Percentiles rank a stretch among this genome's conserved stretches.
Conservation (phyloP, 2,113 vertebrate genomes). For the Mesocricetus auratus region DNA sequence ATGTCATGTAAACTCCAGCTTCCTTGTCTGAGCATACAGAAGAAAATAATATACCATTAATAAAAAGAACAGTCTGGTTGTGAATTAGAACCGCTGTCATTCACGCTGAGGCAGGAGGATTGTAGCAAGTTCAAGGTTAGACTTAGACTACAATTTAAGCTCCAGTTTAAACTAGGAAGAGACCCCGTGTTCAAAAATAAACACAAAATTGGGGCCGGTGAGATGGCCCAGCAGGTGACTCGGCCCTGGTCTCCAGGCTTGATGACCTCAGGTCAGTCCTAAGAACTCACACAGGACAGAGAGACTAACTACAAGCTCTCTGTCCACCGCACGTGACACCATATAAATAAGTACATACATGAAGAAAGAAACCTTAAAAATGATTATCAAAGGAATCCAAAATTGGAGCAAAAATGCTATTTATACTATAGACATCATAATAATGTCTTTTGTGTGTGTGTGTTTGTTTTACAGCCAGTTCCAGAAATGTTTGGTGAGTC, state of each 20-base stretch:
- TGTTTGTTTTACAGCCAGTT: conserved; percentile 84
- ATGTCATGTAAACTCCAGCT: background rate
- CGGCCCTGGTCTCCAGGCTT: background rate
- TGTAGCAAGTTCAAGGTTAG: background rate
- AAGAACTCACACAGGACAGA: background rate
- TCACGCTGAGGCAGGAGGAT: background rate
- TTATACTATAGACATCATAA: conserved; percentile 70
- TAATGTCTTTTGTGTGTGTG: conserved; percentile 74
- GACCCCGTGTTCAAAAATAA: background rate
- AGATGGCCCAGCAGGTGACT: background rate
- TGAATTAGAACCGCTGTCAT: background rate
- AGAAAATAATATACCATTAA: conserved; percentile 12
- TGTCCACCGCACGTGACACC: background rate
- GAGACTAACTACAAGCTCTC: background rate
- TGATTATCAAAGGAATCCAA: background rate
- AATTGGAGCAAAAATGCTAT: conserved; percentile 18
- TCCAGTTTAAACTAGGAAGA: background rate
- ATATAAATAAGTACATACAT: background rate
- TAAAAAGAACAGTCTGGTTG: conserved; percentile 2
- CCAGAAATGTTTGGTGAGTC: conserved; percentile 87
- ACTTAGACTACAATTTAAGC: background rate
- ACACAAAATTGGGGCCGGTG: background rate
- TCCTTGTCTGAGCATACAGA: background rate
- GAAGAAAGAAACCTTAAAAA: background rate
- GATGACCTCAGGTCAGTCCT: background rate